Conservation (phyloP, 2,888 invertebrate genomes). For the Mycalesis mineus region DNA sequence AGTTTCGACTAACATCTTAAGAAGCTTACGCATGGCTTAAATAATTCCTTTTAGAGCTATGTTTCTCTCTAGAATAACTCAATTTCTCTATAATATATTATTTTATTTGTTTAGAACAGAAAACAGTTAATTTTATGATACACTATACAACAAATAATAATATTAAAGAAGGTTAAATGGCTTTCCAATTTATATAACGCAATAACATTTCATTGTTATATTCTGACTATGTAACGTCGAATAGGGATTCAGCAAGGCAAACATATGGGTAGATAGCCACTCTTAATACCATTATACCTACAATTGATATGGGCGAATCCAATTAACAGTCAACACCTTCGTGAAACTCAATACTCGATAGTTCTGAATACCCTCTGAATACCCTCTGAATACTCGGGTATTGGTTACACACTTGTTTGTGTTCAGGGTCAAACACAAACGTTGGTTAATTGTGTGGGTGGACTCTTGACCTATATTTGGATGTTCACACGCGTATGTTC, state of each 20-base stretch:
- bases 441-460: neutral
- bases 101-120: too few relatives aligned
- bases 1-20: too few relatives aligned
- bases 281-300: neutral
- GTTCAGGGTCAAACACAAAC: neutral
- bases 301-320: constrained; percentile 19
- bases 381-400: neutral
- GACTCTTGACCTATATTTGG: neutral
- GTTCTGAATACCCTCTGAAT: neutral
- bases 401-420: neutral
- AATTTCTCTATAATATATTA: too few relatives aligned
- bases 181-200: too few relatives aligned
- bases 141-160: too few relatives aligned
- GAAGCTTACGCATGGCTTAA: too few relatives aligned
- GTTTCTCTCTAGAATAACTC: too few relatives aligned
- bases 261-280: neutral
- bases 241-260: neutral
- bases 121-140: too few relatives aligned
- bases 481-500: neutral
- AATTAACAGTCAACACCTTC: constrained; percentile 33
- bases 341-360: constrained; percentile 20
- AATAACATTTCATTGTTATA: too few relatives aligned
- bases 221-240: too few relatives aligned
- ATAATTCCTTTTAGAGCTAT: too few relatives aligned
- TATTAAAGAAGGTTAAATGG: too few relatives aligned